Conservation (phyloP, 2,797 vertebrate genomes). For the Tapera naevia region DNA sequence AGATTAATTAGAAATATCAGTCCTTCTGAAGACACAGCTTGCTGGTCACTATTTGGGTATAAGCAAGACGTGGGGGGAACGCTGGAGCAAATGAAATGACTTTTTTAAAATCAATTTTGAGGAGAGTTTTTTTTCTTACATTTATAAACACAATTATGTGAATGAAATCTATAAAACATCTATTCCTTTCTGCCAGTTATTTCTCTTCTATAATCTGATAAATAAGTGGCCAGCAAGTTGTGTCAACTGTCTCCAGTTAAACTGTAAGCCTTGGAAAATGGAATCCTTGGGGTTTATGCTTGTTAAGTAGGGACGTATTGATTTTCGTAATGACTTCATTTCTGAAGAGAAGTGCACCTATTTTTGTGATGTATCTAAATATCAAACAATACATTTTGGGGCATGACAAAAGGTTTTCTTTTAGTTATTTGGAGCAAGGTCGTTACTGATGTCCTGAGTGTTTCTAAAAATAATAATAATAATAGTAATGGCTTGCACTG, state of each 20-base stretch:
- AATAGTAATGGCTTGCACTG: not conserved
- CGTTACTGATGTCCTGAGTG: accelerated
- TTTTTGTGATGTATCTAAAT: slow-evolving; percentile 18
- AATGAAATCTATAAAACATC: not conserved
- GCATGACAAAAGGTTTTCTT: not conserved
- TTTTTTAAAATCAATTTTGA: slow-evolving; percentile 19
- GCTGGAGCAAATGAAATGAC: not conserved
- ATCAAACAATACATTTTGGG: not conserved
- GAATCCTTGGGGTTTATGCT: slow-evolving; percentile 11
- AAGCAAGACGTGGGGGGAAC: not conserved
- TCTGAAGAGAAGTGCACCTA: not conserved
- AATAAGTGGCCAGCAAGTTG: not conserved
- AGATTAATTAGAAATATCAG: not conserved
- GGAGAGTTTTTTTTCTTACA: not conserved
- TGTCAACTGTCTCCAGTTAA: not conserved
- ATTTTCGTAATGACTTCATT: slow-evolving; percentile 12
- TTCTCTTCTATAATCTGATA: not conserved
- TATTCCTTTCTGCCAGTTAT: not conserved
- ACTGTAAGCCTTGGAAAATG: not conserved
- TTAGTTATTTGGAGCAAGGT: not conserved
- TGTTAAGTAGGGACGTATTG: not conserved
- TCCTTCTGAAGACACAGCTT: not conserved
- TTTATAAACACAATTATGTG: not conserved
- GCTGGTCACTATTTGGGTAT: not conserved
- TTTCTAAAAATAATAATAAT: not conserved